Evolutionary conservation across 2,888 invertebrate genomes (phyloP), one percentile per base, ranked within the genome.

Genomic region (Archips xylosteana): DNA sequence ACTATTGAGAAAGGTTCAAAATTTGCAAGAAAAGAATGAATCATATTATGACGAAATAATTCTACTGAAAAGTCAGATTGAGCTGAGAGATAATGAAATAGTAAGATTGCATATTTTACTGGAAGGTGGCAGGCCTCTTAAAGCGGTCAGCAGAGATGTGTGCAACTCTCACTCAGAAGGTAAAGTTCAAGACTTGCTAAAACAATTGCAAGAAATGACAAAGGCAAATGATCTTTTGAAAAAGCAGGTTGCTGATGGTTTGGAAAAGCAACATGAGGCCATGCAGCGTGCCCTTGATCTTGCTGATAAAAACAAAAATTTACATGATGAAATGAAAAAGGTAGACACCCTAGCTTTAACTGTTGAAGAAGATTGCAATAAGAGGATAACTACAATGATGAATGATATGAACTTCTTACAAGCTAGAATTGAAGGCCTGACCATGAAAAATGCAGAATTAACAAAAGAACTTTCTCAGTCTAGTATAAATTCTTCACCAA

Each of bases 341-440:
- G 95, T 97, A 64, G 97, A 97, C 85, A 95, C 95, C 78, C 95
- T 97, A 77, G 97, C 97, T 2, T 87, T 97, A 75, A 96, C 95
- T 77, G 96, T 97, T 12, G 97, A 97, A 91, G 95, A 96, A 51
- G 97, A 97, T 83, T 97, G 97, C 76, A 97, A 97, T 85, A 95
- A 95, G 69, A 95, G 96, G 77, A 94, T 97, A 32, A 95, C 96
- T 80, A 92, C 94, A 75, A 96, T 96, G 84, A 95, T 95, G 75
- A 92, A 95, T 82, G 96, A 96, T 82, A 95, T 96, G 71, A 92
- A 92, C 64, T 94, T 93, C 79, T 88, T 96, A 71, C 95, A 96
- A 85, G 89, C 89, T 12, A 94, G 93, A 79, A 86, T 96, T 71
- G 96, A 96, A 71, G 83, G 82, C n/a, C 81, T 93, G 23, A 83